Base-by-base conservation (phyloP, 2,797 vertebrate genomes). In the Typhlichthys subterraneus region DNA sequence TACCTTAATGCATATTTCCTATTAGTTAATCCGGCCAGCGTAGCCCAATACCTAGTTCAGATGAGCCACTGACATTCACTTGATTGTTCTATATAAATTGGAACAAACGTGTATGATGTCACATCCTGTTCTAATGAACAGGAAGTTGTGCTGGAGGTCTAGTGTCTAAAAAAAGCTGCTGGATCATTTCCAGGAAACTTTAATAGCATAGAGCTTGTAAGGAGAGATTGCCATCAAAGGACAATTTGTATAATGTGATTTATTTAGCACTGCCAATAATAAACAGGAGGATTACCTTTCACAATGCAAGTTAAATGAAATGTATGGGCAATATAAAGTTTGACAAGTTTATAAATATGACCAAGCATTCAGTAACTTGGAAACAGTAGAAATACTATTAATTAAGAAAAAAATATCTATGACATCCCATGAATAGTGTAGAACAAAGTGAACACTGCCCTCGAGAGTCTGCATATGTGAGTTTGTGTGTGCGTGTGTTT, bases 121-220 rank as follows among this genome's bases (percentile, higher is more conserved):
- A 92, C 77, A 84, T 94, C 91, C 90, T 90, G 87, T 82, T 84
- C 75, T 51, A 73, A 73, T 61, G 84, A 84, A 87, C 86, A 88
- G 91, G 91, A 92, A 90, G 86, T 61, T 49, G 55, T 69, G 65
- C 79, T 64, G 61, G 56, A 81, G 73, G 73, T 72, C 60, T 31
- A 11, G 29, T 3, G 77, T 86, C 90, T 93, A 92, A 89, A 93
- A 91, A 90, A 90, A 92, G 85, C 73, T 47, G 51, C 75, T 68
- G 86, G 80, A 80, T 85, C 68, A 61, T 72, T 86, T 75, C 85
- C 87, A 83, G 85, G 88, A 89, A 91, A 87, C 75, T 79, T 85
- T 79, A 72, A 86, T 85, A 82, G 49, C 73, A 75, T 76, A 53
- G 51, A 63, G 62, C 48, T 11, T 48, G 63, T 73, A 82, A 78